Base-by-base conservation (phyloP, 2,888 invertebrate genomes). In the Anaspis maculata region DNA sequence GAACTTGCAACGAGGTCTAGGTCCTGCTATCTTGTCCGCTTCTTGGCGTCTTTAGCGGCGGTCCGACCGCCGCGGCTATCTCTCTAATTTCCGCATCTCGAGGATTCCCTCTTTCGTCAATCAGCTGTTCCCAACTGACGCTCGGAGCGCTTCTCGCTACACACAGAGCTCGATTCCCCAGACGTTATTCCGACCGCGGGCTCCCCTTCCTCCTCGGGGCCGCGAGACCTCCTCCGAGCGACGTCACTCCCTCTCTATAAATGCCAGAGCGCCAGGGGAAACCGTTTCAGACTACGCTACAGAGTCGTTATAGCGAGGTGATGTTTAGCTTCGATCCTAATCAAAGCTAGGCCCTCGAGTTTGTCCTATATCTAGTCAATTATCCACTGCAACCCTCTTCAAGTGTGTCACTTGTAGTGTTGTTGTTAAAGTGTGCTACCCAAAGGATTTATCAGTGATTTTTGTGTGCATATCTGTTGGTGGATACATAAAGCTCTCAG, bases 321-420 rank as follows among this genome's bases (percentile, higher is more conserved):
- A 46, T 44, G 54, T 56, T 54, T 56, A 46, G 54, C 54, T 49
- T 34, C 26, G n/a, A n/a, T n/a, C n/a, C n/a, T 15, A 36, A 25
- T 26, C 35, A 44, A 25, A 47, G 55, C 54, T 54, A 54, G 56
- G 48, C 54, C 53, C 52, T 54, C 54, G 37, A 28, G 34, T 27
- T 27, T 38, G 34, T 41, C 32, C 27, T 38, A 33, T 31, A 34
- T 54, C 53, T 52, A 54, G 52, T 54, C 54, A 45, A 27, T 22
- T 24, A 16, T 30, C 27, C 25, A 28, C 32, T 37, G n/a, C 27
- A 35, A 35, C 13, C 16, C 9, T 13, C 25, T 21, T n/a, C n/a
- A n/a, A n/a, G n/a, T n/a, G n/a, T n/a, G n/a, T n/a, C n/a, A n/a
- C n/a, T n/a, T 30, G 19, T 19, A 19, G 33, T 33, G 34, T 34